Base-by-base conservation (phyloP, 2,888 invertebrate species). In the Gonocerus acuteangulatus region DNA sequence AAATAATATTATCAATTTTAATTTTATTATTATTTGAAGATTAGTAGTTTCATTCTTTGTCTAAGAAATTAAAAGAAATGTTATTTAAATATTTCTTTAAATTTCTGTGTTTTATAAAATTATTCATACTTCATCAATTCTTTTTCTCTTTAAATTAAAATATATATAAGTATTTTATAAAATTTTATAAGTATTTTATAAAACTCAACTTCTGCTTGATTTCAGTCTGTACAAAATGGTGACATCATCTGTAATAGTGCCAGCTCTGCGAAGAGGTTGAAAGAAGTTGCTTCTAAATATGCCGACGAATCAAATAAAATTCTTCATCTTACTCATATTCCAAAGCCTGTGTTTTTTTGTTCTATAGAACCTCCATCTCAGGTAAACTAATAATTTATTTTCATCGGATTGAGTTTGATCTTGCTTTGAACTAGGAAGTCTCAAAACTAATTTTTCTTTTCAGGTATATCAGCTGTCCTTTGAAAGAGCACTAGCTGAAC, bases 271-370 rank as follows among this genome's bases (percentile, higher is more conserved):
- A 77, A 74, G 61, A 77, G 77, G 45, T 88, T 87, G 0, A 80
- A 80, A 2, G 64, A 67, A 2, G 64, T 70, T 4, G 65, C 58
- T 3, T 61, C 69, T 2, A 71, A 73, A 39, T 16, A 36, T 2
- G 22, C 34, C 9, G 49, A 56, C 44, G 32, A 42, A n/a, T 42
- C 39, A 22, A 21, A 34, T 6, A 36, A 59, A 34, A 48, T 64
- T 60, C 44, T 32, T 48, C 36, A 60, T 68, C 85, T 87, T 1
- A 81, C 89, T 0, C 79, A 80, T 47, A 76, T 94, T 62, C 95
- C 95, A 0, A 89, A 93, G 71, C 95, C 99, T 0, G 99, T 99
- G 0, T 97, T 95, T 76, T 89, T 95, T 72, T 96, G 97, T 73
- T 89, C 93, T 1, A 86, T 99, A 66, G 97, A 99, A 76, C 89